Conservation (phyloP, 2,888 invertebrate genomes). For the Pharmacophagus antenor region DNA sequence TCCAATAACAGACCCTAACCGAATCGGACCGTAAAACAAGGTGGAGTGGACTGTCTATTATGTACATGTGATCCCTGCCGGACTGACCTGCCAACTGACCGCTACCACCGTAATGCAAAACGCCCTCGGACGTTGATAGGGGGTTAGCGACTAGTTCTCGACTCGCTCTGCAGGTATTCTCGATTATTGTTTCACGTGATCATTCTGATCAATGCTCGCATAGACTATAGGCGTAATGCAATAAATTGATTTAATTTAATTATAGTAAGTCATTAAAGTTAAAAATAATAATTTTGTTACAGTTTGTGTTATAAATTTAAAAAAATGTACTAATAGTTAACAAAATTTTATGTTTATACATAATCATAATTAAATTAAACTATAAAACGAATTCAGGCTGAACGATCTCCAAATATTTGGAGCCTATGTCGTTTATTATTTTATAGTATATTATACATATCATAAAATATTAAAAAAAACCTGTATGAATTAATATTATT, state of each 20-base stretch:
- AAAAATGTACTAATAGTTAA: too few relatives aligned
- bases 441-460: not conserved
- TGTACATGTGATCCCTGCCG: constrained; percentile 70
- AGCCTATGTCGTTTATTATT: not conserved
- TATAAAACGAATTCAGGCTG: not conserved
- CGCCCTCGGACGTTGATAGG: constrained; percentile 67
- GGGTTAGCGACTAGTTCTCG: constrained; percentile 63
- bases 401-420: not conserved
- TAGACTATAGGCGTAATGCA: not conserved
- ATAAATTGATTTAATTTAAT: not conserved
- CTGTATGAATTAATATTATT: not conserved
- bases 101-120: constrained; percentile 66
- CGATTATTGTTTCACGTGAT: constrained; percentile 50
- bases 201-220: constrained; percentile 40
- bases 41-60: constrained; percentile 65
- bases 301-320: not conserved
- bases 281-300: too few relatives aligned
- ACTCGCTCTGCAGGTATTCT: constrained; percentile 73
- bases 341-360: too few relatives aligned
- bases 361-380: too few relatives aligned
- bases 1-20: constrained; percentile 48
- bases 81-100: constrained; percentile 62
- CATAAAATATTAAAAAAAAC: not conserved
- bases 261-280: not conserved
- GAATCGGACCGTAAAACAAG: constrained; percentile 41